Conservation (phyloP, 2,888 invertebrate species). For the Neria commutata region DNA sequence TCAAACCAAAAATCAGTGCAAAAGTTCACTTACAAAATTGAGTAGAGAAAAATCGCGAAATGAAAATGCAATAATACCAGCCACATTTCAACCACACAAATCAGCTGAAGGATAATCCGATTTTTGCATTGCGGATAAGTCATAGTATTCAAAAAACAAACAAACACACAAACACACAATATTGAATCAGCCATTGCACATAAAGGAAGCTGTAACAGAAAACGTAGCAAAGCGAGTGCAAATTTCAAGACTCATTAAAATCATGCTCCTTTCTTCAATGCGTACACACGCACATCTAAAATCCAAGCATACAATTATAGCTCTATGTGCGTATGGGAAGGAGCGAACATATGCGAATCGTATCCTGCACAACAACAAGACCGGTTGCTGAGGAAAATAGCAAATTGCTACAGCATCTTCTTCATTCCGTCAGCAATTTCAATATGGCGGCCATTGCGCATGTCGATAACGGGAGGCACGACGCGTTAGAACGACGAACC, state of each 20-base stretch:
- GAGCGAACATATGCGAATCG: too few species aligned
- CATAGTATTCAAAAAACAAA: not conserved
- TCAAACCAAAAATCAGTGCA: too few species aligned
- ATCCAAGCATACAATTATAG: not conserved
- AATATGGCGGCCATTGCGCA: slow-evolving; percentile 58
- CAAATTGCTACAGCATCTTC: too few species aligned
- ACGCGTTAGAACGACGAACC: too few species aligned
- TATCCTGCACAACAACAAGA: too few species aligned
- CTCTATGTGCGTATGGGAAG: not conserved
- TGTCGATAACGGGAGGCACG: slow-evolving; percentile 30
- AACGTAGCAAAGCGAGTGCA: not conserved
- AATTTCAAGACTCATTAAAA: not conserved
- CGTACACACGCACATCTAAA: not conserved
- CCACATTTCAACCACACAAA: not conserved
- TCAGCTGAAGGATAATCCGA: not conserved
- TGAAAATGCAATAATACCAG: too few species aligned
- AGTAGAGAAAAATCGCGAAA: too few species aligned
- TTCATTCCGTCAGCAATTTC: slow-evolving; percentile 28
- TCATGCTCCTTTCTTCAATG: not conserved
- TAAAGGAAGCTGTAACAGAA: not conserved
- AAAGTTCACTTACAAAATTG: too few species aligned
- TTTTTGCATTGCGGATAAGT: not conserved
- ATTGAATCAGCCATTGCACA: not conserved
- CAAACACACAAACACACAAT: not conserved
- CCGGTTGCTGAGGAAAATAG: too few species aligned